Conservation (phyloP, 2,797 vertebrate genomes). For the Acipenser transmontanus region DNA sequence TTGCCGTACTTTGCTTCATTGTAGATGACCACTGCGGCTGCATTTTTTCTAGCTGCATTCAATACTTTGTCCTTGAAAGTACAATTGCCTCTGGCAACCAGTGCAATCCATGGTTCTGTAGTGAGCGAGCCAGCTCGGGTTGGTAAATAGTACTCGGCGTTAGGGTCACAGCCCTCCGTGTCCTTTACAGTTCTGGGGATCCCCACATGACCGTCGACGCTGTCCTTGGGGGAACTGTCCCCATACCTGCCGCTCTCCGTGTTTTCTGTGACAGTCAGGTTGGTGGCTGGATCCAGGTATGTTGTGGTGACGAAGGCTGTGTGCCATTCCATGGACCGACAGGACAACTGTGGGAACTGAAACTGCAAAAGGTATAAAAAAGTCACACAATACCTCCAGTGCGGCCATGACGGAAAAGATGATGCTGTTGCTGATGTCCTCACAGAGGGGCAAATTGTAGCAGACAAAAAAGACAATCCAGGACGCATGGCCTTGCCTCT, state of each 20-base stretch:
- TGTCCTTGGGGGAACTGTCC: constrained; percentile 55
- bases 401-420: background rate
- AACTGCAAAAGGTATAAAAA: background rate
- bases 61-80: constrained; percentile 60
- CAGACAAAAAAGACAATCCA: background rate
- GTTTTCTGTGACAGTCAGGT: constrained; percentile 45
- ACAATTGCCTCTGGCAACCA: constrained; percentile 59
- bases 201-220: constrained; percentile 55
- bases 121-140: constrained; percentile 4
- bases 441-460: background rate
- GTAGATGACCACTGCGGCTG: constrained; percentile 59
- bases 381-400: background rate
- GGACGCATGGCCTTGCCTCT: background rate
- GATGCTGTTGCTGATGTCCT: background rate
- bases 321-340: constrained; percentile 54
- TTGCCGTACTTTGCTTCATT: constrained; percentile 57
- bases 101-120: constrained; percentile 51
- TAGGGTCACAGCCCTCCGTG: constrained; percentile 50
- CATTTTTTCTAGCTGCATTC: constrained; percentile 50
- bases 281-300: constrained; percentile 53
- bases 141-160: constrained; percentile 50
- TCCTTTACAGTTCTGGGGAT: constrained; percentile 39
- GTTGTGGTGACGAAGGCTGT: constrained; percentile 55
- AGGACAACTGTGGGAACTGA: constrained; percentile 8
- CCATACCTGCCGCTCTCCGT: constrained; percentile 61